These are phyloP conservation scores for Dione juno DNA, from an alignment of 2,888 invertebrate genomes.

Conservation along the genomic window DNA sequence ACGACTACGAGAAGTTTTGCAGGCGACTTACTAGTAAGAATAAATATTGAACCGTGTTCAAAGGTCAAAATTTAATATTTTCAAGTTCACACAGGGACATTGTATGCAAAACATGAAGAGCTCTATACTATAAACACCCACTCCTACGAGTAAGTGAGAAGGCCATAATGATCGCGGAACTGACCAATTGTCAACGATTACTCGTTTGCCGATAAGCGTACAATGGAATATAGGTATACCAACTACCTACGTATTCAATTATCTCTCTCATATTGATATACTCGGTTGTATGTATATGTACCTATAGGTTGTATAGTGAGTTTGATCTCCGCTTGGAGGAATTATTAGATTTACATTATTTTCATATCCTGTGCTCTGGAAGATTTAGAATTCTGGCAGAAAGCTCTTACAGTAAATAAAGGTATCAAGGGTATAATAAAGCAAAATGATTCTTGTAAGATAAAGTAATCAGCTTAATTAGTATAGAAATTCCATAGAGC, in stretches of 20 bases:
- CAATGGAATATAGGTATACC: constrained; percentile 51
- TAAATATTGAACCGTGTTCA: not conserved
- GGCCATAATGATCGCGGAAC: constrained; percentile 50
- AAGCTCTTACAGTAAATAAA: not conserved
- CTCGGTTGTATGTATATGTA: too few species aligned
- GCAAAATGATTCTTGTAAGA: not conserved
- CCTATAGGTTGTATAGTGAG: too few species aligned
- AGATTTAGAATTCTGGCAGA: too few species aligned
- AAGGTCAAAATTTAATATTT: constrained; percentile 2
- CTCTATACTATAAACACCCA: constrained; percentile 18
- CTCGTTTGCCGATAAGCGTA: constrained; percentile 50
- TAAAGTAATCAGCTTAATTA: constrained; percentile 29
- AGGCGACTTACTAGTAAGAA: not conserved
- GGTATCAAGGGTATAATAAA: not conserved
- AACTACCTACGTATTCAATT: constrained; percentile 41
- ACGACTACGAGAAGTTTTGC: not conserved
- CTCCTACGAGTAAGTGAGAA: constrained; percentile 16
- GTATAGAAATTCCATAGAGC: constrained; percentile 30
- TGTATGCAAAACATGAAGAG: constrained; percentile 19
- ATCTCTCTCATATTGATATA: constrained; percentile 20
- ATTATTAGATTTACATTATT: too few species aligned
- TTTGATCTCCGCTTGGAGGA: too few species aligned
- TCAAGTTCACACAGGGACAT: constrained; percentile 4
- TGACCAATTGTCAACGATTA: constrained; percentile 44
- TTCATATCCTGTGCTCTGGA: too few species aligned